phyloP scores from a whole-genome alignment of 2,797 vertebrate species.

The Ctenosaura bakeri region DNA sequence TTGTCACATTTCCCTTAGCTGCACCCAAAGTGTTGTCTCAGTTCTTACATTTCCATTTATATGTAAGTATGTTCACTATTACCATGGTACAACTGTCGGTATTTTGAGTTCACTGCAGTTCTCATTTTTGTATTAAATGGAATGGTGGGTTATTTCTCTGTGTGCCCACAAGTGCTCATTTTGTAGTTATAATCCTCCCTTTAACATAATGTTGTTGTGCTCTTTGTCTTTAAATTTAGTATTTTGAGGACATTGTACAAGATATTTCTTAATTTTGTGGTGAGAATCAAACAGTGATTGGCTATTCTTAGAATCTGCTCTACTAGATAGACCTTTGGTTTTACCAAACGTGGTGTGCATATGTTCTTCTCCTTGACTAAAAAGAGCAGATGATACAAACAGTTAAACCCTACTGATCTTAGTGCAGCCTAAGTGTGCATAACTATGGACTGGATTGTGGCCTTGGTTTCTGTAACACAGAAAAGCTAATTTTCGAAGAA shows the following conservation, averaged over 20 bases:
- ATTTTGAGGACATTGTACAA: not conserved
- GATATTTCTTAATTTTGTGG: not conserved
- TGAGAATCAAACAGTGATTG: not conserved
- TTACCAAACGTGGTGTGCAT: not conserved
- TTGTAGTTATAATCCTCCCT: not conserved
- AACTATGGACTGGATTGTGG: not conserved
- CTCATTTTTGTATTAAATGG: constrained; percentile 2
- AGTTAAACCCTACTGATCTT: not conserved
- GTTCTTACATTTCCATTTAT: constrained; percentile 94
- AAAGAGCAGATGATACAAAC: not conserved
- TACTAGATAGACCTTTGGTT: not conserved
- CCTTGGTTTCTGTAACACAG: not conserved
- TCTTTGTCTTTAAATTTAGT: not conserved
- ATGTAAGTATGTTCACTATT: constrained; percentile 85
- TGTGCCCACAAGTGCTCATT: not conserved
- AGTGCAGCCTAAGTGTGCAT: not conserved
- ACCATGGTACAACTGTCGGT: not conserved
- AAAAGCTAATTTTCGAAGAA: not conserved
- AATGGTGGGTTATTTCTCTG: not conserved
- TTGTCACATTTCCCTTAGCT: constrained; percentile 87
- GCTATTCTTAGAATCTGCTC: not conserved
- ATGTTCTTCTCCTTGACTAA: not conserved
- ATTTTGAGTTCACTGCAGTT: not conserved
- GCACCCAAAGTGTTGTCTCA: constrained; percentile 88
- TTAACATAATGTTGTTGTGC: not conserved